Evolutionary conservation across 2,888 invertebrate genomes (phyloP), one percentile per base, ranked within the genome.

Genomic region (Branchipolynoe longqiensis): DNA sequence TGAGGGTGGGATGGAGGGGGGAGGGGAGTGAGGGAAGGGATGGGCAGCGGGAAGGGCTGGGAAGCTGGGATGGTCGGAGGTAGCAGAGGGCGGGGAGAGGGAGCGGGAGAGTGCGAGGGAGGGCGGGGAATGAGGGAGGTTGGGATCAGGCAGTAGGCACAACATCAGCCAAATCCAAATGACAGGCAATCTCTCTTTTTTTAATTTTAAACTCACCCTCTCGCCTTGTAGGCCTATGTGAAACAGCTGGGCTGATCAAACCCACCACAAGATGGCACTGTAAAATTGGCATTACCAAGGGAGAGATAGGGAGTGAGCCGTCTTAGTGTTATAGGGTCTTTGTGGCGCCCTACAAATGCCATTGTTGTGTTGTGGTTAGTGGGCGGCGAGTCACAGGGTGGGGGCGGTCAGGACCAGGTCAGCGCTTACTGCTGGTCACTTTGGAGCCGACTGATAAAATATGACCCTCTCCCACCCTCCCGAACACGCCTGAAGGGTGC

Each of bases 281-380:
- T n/a, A n/a, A n/a, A n/a, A n/a, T n/a, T n/a, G n/a, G n/a, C n/a
- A n/a, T n/a, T n/a, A n/a, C n/a, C n/a, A n/a, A n/a, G n/a, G n/a
- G n/a, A n/a, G n/a, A n/a, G n/a, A n/a, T n/a, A n/a, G n/a, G n/a
- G n/a, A n/a, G n/a, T n/a, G n/a, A n/a, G n/a, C n/a, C n/a, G n/a
- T n/a, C n/a, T n/a, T n/a, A n/a, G n/a, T n/a, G n/a, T n/a, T n/a
- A n/a, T n/a, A n/a, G n/a, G n/a, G n/a, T n/a, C n/a, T n/a, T n/a
- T n/a, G n/a, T n/a, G n/a, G n/a, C n/a, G 54, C 41, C 78, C 48
- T 78, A 54, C 78, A 78, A 78, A 78, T 78, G 78, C 48, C 78
- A 78, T 78, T 78, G 78, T 78, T 78, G 78, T 78, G 78, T 78
- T 48, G 48, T 18, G 22, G 31, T 69, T 36, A 69, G 69, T 69